Evolutionary conservation across 2,113 vertebrate genomes (phyloP).

Genomic region (Candoia aspera): DNA sequence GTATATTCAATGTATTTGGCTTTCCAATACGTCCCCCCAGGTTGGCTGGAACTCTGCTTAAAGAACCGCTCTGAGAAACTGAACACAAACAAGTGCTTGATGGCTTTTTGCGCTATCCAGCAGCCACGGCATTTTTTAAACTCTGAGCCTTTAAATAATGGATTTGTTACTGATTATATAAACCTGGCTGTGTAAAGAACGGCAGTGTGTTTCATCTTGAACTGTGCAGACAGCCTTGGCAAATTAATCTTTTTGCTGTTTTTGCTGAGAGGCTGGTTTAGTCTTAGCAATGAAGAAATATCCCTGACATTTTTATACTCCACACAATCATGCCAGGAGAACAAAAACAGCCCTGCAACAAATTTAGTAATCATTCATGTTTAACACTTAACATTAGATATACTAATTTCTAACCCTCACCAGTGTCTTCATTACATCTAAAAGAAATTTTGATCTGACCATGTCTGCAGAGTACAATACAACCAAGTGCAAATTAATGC

Average conservation of each 20-base stretch:
- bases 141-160: not conserved
- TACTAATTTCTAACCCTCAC: not conserved
- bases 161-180: not conserved
- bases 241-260: not conserved
- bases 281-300: not conserved
- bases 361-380: not conserved
- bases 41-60: slow-evolving; percentile 48
- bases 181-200: not conserved
- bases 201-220: not conserved
- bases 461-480: not conserved
- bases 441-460: not conserved
- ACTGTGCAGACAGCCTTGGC: not conserved
- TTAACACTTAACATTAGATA: not conserved
- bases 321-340: not conserved
- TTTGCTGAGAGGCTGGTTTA: not conserved
- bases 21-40: slow-evolving; percentile 79
- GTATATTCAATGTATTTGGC: slow-evolving; percentile 75
- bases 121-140: not conserved
- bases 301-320: not conserved
- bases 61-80: slow-evolving; percentile 75
- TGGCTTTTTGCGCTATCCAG: not conserved
- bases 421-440: not conserved
- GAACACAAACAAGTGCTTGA: slow-evolving; percentile 23
- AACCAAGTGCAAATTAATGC: not conserved
- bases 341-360: not conserved